Conservation (phyloP, 2,888 invertebrate genomes). For the Hymenopus coronatus region DNA sequence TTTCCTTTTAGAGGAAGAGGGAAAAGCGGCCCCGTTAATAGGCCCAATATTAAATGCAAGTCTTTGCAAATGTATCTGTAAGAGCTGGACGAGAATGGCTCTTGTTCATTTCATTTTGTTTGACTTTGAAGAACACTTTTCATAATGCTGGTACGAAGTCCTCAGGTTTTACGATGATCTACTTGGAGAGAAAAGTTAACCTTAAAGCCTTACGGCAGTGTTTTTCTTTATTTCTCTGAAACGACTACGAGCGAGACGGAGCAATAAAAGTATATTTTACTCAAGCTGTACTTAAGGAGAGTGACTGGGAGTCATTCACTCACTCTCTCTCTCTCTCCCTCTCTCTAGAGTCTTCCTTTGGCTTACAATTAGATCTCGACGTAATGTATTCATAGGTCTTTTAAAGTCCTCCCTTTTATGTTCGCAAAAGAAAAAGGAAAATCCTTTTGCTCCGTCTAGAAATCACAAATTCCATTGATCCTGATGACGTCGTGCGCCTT, state of each 20-base stretch:
- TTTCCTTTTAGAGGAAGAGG: no score
- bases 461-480: conserved; percentile 13
- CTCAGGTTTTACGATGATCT: not conserved
- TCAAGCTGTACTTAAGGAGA: not conserved
- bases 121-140: not conserved
- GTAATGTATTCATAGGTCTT: not conserved
- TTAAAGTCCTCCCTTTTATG: conserved; percentile 1
- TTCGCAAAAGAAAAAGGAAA: not conserved
- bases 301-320: not conserved
- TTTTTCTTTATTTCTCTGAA: not conserved
- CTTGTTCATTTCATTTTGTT: not conserved
- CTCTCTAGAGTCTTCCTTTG: not conserved
- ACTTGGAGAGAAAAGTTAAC: not conserved
- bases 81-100: not conserved
- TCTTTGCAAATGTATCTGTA: not conserved
- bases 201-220: not conserved
- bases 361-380: conserved; percentile 12
- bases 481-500: not conserved
- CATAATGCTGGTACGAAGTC: not conserved
- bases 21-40: not conserved
- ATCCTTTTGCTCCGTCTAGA: not conserved
- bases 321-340: not conserved
- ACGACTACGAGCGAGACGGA: not conserved
- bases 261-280: conserved; percentile 6
- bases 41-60: not conserved